Conservation (phyloP, 2,888 invertebrate genomes). For the Lasiommata megera region DNA sequence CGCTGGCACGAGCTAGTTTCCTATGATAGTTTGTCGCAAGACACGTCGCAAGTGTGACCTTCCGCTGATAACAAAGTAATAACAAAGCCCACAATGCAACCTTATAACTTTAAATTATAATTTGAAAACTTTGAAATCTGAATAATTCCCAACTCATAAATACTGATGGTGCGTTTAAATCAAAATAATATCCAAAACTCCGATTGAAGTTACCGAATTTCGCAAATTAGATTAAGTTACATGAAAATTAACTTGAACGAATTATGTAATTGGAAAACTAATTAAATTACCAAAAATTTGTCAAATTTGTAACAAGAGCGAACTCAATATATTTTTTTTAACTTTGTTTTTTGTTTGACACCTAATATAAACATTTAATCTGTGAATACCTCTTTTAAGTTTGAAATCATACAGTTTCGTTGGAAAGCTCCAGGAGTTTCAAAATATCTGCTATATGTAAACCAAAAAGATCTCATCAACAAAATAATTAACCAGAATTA, state of each 20-base stretch:
- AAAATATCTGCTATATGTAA: too few relatives aligned
- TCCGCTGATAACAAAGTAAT: neutral
- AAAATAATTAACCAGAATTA: neutral
- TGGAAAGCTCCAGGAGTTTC: too few relatives aligned
- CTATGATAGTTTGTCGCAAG: too few relatives aligned
- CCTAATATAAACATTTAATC: too few relatives aligned
- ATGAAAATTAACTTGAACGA: neutral
- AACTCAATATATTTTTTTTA: too few relatives aligned
- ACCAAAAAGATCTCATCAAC: too few relatives aligned
- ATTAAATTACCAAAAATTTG: neutral
- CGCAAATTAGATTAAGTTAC: neutral
- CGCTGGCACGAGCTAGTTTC: too few relatives aligned
- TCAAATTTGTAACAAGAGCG: too few relatives aligned
- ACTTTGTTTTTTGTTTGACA: too few relatives aligned
- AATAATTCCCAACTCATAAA: slow-evolving; percentile 15
- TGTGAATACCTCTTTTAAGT: too few relatives aligned
- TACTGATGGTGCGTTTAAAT: slow-evolving; percentile 24
- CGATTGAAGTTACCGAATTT: neutral
- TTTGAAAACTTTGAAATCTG: slow-evolving; percentile 13
- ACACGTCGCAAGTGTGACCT: neutral
- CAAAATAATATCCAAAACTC: slow-evolving; percentile 4
- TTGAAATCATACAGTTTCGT: too few relatives aligned
- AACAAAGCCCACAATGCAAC: slow-evolving; percentile 2
- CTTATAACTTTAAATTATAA: neutral
- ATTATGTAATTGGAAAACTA: neutral